phyloP scores from a whole-genome alignment of 2,888 invertebrate genomes.

The Chromoteleia sp. region DNA sequence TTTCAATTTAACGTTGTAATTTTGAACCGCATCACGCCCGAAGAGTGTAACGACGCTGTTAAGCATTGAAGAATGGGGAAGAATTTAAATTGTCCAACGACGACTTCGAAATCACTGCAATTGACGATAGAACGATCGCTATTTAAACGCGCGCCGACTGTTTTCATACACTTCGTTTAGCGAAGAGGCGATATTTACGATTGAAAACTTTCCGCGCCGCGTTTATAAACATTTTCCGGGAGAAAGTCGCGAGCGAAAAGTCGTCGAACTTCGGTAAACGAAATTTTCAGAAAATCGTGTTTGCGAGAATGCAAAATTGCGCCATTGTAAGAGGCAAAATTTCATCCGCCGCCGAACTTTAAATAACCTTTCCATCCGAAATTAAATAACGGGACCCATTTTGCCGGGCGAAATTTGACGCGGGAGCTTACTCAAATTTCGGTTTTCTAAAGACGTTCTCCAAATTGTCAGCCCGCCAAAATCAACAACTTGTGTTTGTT shows the following conservation, averaged over 20 bases:
- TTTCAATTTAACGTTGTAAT: constrained; percentile 42
- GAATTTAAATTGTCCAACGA: constrained; percentile 45
- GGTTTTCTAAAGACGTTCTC: constrained; percentile 4
- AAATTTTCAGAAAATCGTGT: constrained; percentile 20
- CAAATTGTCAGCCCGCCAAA: constrained; percentile 10
- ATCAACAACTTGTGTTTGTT: constrained; percentile 31
- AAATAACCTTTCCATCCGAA: constrained; percentile 6
- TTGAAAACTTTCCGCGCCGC: not conserved
- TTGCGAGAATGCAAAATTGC: constrained; percentile 12
- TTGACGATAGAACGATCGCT: constrained; percentile 35
- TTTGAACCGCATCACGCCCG: constrained; percentile 1
- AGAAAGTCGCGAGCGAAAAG: constrained; percentile 13
- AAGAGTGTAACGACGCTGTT: constrained; percentile 43
- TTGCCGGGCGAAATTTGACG: not conserved
- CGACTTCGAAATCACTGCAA: constrained; percentile 13
- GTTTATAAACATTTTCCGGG: not conserved
- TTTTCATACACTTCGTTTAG: constrained; percentile 15
- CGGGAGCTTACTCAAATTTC: constrained; percentile 1
- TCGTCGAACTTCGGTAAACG: constrained; percentile 17
- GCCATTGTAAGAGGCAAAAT: constrained; percentile 28
- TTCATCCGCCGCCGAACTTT: constrained; percentile 15
- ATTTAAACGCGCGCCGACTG: constrained; percentile 22
- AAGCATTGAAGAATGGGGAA: constrained; percentile 13
- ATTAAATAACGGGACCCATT: constrained; percentile 16
- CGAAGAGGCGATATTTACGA: constrained; percentile 10